These are phyloP conservation scores for Phocoena sinus DNA, from an alignment of 2,113 vertebrate species.

Conservation along the genomic window DNA sequence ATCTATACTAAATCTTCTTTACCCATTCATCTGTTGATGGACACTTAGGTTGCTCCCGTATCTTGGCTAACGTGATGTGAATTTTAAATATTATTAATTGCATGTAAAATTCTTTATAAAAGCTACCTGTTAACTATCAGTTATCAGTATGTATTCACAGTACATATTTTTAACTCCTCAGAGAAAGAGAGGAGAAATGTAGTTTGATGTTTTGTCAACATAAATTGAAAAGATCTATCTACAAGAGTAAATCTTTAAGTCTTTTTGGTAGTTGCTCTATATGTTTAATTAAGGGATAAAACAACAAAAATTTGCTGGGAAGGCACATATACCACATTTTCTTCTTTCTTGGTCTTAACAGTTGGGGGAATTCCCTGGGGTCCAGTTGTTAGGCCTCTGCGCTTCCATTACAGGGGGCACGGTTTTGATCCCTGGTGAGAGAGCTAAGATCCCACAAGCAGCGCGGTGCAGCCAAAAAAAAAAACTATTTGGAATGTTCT, in stretches of 20 bases:
- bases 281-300: neutral
- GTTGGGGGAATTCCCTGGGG: neutral
- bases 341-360: neutral
- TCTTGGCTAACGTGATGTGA: neutral
- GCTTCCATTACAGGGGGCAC: no score
- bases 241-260: neutral
- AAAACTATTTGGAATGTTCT: neutral
- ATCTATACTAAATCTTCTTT: neutral
- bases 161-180: conserved; percentile 57
- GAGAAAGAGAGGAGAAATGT: conserved; percentile 36
- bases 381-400: no score
- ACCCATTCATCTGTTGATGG: neutral
- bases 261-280: neutral
- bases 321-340: neutral
- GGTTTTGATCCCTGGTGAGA: no score
- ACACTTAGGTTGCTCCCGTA: neutral
- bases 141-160: conserved; percentile 51
- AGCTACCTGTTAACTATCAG: conserved; percentile 51
- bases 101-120: conserved; percentile 31
- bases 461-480: no score
- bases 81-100: conserved; percentile 62
- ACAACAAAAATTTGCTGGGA: neutral
- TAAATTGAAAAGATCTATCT: conserved; percentile 36
- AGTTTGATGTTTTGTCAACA: conserved; percentile 58
- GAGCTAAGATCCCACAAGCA: no score